Base-by-base conservation (phyloP, 2,888 invertebrate species). In the Byasa hedistus region DNA sequence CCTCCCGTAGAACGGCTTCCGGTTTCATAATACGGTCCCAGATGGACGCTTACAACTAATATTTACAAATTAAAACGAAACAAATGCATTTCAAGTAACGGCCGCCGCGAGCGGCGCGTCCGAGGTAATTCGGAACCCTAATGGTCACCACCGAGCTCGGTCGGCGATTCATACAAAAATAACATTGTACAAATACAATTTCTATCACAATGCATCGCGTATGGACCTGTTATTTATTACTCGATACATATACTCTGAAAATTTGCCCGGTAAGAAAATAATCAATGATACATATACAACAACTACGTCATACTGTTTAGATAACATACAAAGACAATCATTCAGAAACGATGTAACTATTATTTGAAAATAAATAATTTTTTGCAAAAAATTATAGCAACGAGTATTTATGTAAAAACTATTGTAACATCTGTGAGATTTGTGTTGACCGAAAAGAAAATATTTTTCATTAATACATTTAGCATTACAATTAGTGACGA, bases 51-150 rank as follows among this genome's bases (percentile, higher is more conserved):
- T 66, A 56, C 63, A 70, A 56, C 65, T 54, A 71, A 62, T 69
- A 72, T 70, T 64, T 72, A 75, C 72, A 70, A 57, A 64, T 65
- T 68, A 72, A 48, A 75, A 75, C 72, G 72, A 74, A 74, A 73
- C 72, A 74, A 75, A 77, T 75, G 75, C 77, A 75, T 69, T 67
- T 70, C 61, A 68, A 7, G 8, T 71, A 76, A 74, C 71, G 74
- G 70, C 71, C 74, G 71, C 71, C 72, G 70, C 64, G 67, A 66
- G 68, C 32, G 32, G 65, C 69, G 71, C 69, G 71, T 71, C 69
- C 73, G 73, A 75, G 75, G 75, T 77, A 74, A 69, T 71, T 61
- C 69, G 59, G 68, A 70, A 64, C 58, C 65, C 63, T 44, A 2
- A 51, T 21, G 57, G n/a, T 15, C 61, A 57, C 39, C 52, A 22